Base-by-base conservation (phyloP, 2,113 vertebrate species). In the Atractosteus spatula region DNA sequence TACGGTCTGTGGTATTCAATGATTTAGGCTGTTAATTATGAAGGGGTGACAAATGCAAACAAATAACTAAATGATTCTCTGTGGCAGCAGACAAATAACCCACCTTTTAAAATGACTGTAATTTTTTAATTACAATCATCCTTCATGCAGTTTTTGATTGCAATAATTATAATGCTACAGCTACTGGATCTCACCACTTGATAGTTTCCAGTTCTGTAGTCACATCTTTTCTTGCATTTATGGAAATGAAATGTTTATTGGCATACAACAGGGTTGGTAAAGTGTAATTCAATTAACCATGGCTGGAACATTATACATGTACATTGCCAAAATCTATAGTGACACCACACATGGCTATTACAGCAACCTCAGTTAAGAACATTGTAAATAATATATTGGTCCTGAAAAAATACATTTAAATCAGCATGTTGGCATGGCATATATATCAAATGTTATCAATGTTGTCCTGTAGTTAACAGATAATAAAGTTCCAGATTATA, bases 21-120 rank as follows among this genome's bases (percentile, higher is more conserved):
- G 62, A 69, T 62, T 67, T 29, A 43, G 17, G 55, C n/a, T 14
- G 47, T 57, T 41, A 74, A 63, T 69, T 63, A 74, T 41, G 44
- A 74, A 44, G n/a, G 17, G 7, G 29, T 61, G 66, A 41, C 72
- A 62, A 61, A 54, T 42, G 45, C 56, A 73, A 61, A 61, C 57
- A 62, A 56, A 55, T n/a, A 42, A 73, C 65, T 72, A 41, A 3
- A 55, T 61, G 55, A 56, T 69, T 74, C 68, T 59, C 67, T 41
- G 13, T 56, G 57, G 57, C 56, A 51, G 10, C 56, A 59, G 56
- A 59, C 56, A 13, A 59, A 59, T 59, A 13, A 13, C 67, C 47
- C 42, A 74, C 72, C 61, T 68, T 74, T 74, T 69, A 66, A 69
- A 74, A 74, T 73, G 56, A 68, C 56, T 69, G 59, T 59, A 74